These are phyloP conservation scores for Apeira syringaria DNA, from an alignment of 2,888 invertebrate species.

Conservation along the genomic window DNA sequence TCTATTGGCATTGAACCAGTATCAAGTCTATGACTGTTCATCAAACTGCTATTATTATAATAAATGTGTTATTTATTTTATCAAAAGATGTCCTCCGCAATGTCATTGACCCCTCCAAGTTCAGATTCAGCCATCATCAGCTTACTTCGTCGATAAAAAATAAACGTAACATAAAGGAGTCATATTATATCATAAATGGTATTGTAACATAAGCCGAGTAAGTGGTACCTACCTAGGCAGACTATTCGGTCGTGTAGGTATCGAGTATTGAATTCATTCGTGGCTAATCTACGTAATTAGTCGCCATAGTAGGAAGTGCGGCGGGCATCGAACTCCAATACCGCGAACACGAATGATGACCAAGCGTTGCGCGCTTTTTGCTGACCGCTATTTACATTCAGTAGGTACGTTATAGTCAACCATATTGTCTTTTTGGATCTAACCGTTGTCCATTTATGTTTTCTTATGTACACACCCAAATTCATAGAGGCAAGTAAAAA, in stretches of 20 bases:
- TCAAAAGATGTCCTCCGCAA: not conserved
- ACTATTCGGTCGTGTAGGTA: conserved; percentile 28
- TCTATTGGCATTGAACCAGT: not conserved
- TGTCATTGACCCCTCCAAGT: conserved; percentile 11
- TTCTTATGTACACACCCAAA: too few relatives aligned
- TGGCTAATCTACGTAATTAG: conserved; percentile 31
- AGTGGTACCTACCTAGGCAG: not conserved
- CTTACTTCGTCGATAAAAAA: conserved; percentile 1
- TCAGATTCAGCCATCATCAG: conserved; percentile 8
- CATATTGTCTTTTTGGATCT: not conserved
- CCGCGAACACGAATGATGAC: conserved; percentile 45
- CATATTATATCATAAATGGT: conserved; percentile 12
- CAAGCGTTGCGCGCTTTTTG: conserved; percentile 31
- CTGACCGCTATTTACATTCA: conserved; percentile 4
- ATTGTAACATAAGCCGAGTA: conserved; percentile 26
- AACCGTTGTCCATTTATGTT: too few relatives aligned
- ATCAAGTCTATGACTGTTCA: not conserved
- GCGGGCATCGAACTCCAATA: conserved; percentile 62
- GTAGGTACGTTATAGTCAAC: not conserved
- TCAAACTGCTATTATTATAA: too few relatives aligned
- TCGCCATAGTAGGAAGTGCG: conserved; percentile 62
- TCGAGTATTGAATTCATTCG: conserved; percentile 19
- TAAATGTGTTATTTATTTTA: too few relatives aligned
- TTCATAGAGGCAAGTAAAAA: too few relatives aligned
- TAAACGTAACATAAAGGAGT: conserved; percentile 7